phyloP scores from a whole-genome alignment of 2,113 vertebrate species.

The Myotis lucifugus region DNA sequence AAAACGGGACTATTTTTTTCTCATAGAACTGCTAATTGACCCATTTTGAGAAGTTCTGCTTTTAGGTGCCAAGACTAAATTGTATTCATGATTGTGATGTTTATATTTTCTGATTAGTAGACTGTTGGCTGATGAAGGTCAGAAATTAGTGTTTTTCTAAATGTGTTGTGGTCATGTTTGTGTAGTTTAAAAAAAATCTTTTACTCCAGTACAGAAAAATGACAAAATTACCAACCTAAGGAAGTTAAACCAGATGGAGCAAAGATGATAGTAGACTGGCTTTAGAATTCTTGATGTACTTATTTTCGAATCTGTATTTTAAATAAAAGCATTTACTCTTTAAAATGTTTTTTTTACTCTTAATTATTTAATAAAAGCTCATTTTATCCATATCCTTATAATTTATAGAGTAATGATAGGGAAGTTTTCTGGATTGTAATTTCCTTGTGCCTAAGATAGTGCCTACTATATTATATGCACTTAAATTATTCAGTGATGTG shows the following conservation, averaged over 20 bases:
- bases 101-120: neutral
- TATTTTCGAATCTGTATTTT: neutral
- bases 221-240: neutral
- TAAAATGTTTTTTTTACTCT: too few species aligned
- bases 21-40: neutral
- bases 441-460: neutral
- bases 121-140: neutral
- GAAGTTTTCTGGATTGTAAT: neutral
- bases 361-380: neutral
- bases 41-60: neutral
- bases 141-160: conserved; percentile 3
- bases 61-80: neutral
- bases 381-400: neutral
- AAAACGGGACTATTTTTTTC: neutral
- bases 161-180: neutral
- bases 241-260: neutral
- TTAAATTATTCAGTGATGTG: neutral
- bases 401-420: neutral
- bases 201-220: conserved; percentile 6
- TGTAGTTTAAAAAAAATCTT: neutral
- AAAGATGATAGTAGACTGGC: neutral
- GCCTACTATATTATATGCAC: neutral
- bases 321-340: neutral
- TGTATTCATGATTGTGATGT: neutral
- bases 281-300: neutral